Evolutionary conservation across 2,797 vertebrate species (phyloP).

Genomic region (Clamator glandarius): DNA sequence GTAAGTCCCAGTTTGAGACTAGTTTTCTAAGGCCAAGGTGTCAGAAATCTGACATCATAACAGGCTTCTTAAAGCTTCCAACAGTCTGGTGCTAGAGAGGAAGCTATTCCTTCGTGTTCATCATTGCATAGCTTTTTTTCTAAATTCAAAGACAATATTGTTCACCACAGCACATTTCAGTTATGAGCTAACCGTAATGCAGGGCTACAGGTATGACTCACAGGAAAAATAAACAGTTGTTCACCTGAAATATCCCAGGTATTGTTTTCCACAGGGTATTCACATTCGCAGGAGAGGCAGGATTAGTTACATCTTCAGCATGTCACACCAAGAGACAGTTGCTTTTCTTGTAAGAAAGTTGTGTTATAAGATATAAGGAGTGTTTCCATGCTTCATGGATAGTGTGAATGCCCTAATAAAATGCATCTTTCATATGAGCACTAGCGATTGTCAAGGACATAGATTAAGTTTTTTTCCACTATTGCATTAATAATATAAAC

Average conservation of each 20-base stretch:
- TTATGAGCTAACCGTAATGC: not conserved
- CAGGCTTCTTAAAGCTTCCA: not conserved
- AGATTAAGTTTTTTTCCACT: constrained; percentile 84
- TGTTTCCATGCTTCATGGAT: constrained; percentile 45
- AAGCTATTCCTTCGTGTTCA: not conserved
- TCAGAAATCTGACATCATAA: not conserved
- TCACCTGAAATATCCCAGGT: constrained; percentile 17
- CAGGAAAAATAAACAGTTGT: not conserved
- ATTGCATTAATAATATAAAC: constrained; percentile 89
- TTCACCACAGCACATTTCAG: not conserved
- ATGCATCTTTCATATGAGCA: constrained; percentile 83
- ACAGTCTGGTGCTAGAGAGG: not conserved
- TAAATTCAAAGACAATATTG: not conserved
- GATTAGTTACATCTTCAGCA: not conserved
- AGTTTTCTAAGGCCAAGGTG: not conserved
- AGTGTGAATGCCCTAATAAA: constrained; percentile 79
- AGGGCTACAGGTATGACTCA: not conserved
- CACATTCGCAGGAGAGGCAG: not conserved
- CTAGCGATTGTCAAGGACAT: constrained; percentile 78
- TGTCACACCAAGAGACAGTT: not conserved
- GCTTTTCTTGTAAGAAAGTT: constrained; percentile 3
- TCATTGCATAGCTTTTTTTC: not conserved
- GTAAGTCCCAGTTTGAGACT: not conserved
- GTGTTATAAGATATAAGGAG: not conserved
- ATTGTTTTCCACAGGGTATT: not conserved